phyloP scores from a whole-genome alignment of 2,888 invertebrate genomes.

The Cerastis rubricosa region DNA sequence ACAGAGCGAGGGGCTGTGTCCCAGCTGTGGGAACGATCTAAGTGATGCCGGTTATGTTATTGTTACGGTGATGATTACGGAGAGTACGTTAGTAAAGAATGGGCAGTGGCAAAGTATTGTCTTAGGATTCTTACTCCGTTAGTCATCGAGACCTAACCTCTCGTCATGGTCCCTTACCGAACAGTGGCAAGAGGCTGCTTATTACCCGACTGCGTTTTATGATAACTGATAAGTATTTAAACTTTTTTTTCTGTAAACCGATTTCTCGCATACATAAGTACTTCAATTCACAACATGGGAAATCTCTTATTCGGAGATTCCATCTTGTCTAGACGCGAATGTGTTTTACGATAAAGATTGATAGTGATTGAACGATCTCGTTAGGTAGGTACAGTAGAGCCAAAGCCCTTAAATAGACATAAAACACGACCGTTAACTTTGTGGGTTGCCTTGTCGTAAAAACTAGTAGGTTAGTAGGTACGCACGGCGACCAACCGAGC shows the following conservation, averaged over 20 bases:
- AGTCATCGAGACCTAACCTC: no score
- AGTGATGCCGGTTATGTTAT: neutral
- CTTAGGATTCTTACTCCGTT: no score
- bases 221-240: no score
- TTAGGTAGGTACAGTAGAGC: neutral
- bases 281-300: neutral
- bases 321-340: neutral
- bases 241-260: neutral
- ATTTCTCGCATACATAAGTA: neutral
- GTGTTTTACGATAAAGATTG: conserved; percentile 10
- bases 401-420: conserved; percentile 13
- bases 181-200: neutral
- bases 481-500: no score
- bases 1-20: neutral
- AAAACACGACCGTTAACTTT: conserved; percentile 17
- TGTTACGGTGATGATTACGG: neutral
- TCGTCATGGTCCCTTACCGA: neutral
- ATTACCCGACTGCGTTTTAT: neutral
- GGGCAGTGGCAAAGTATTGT: neutral
- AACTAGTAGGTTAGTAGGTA: neutral
- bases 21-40: neutral
- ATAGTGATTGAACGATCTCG: conserved; percentile 6
- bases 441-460: neutral
- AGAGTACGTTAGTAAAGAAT: neutral
- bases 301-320: neutral